Evolutionary conservation across 1,140 invertebrate genomes (phyloP).

Genomic region (Drosophila sp.): DNA sequence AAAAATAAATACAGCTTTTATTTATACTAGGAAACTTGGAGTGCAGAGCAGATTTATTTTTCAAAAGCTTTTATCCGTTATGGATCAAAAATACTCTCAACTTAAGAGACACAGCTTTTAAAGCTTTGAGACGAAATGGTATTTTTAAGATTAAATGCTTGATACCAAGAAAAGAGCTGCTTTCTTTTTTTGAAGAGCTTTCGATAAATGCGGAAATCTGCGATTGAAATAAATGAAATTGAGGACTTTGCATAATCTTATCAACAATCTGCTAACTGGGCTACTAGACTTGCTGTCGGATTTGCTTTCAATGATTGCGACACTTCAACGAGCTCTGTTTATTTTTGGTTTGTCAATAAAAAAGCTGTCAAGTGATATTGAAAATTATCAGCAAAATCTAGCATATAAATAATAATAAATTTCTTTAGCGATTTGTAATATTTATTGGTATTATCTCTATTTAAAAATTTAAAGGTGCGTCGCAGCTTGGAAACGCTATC

Average conservation of each 20-base stretch:
- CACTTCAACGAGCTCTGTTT: slow-evolving; percentile 2
- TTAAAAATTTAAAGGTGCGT: slow-evolving; percentile 66
- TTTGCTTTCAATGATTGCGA: not conserved
- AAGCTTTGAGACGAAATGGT: too few relatives aligned
- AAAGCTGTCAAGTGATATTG: slow-evolving; percentile 8
- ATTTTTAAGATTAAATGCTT: too few relatives aligned
- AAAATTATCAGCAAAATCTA: not conserved
- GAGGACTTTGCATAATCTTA: slow-evolving; percentile 44
- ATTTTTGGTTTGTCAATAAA: slow-evolving; percentile 13
- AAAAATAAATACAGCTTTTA: too few relatives aligned
- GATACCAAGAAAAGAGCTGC: too few relatives aligned
- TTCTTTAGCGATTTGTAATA: slow-evolving; percentile 3
- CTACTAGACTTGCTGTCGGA: not conserved
- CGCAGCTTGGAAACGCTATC: slow-evolving; percentile 75
- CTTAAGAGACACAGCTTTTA: too few relatives aligned
- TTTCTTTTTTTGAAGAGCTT: not conserved
- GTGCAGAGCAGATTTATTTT: too few relatives aligned
- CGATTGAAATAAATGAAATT: too few relatives aligned
- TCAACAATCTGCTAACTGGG: slow-evolving; percentile 14
- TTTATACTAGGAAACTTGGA: too few relatives aligned
- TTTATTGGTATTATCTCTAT: slow-evolving; percentile 16
- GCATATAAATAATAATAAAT: not conserved
- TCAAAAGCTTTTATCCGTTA: too few relatives aligned
- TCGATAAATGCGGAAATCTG: not conserved
- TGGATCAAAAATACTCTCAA: too few relatives aligned